Evolutionary conservation across 2,797 vertebrate species (phyloP), one percentile per base, ranked within the genome.

Genomic region (Bryconaethiops microstoma): DNA sequence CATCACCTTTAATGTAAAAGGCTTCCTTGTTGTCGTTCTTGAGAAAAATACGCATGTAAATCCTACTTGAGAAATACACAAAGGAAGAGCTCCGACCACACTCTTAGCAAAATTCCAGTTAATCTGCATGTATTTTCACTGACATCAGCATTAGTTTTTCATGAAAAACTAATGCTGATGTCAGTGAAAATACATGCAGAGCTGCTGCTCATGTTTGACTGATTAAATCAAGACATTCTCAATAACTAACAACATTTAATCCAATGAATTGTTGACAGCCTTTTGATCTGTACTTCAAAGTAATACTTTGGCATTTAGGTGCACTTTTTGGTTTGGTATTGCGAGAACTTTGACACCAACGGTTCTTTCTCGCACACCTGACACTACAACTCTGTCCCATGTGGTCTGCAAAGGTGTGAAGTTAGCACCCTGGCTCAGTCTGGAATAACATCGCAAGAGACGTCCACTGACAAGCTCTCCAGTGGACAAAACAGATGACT

Each of bases 341-440:
- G 92, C 93, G 93, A 94, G 92, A 94, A 92, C 90, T 92, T 88
- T 88, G 83, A 81, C 94, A 88, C 92, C 72, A 77, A 55, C 19
- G 85, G 75, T 78, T 88, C 87, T 92, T 87, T 77, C 81, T 87
- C 65, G 80, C 87, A 93, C 92, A 91, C 92, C 89, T 90, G 89
- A 93, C 89, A 90, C 88, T 86, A 87, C 85, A 81, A 54, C 80
- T 84, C 85, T 83, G 68, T n/a, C 83, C 78, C 77, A 84, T 87
- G 86, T 91, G 77, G 89, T 90, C 89, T 67, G 68, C 74, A 91
- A 90, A 94, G 92, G 94, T 93, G 94, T 90, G 92, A 94, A 86
- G 89, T 93, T 92, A 86, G 86, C 92, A 92, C 94, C 81, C 21
- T 70, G 62, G 80, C 64, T 48, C 86, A 87, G 91, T 88, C 91